Base-by-base conservation (phyloP, 2,888 invertebrate genomes). In the Therioaphis trifolii region DNA sequence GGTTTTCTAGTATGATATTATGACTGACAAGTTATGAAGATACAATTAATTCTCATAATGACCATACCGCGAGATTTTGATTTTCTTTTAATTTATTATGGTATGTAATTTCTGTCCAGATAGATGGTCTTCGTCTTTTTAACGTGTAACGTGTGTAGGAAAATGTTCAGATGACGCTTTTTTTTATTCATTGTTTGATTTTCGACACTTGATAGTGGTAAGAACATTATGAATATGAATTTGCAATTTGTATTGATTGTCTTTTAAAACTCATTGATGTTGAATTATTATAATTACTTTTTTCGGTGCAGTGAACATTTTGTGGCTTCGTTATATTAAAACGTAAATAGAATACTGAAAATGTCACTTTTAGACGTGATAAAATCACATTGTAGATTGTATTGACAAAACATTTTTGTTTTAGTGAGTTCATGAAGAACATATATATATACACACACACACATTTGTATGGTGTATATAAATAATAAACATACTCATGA, bases 291-390 rank as follows among this genome's bases (percentile, higher is more conserved):
- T 29, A 66, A 52, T 68, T 68, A 18, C 2, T 78, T 68, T 52
- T 0, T 35, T 52, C 15, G 3, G 9, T 18, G 0, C 4, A n/a
- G 9, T 27, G 18, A 27, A 27, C 4, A 27, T 55, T 0, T 52
- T 79, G 27, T 52, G 69, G 78, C 68, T 79, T 79, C 68, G n/a
- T 43, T 40, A 68, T 68, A 79, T 79, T 69, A 69, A 69, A 79
- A 79, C 68, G 7, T 9, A 79, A 55, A 12, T 40, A 18, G 24
- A 68, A 40, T 12, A 27, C n/a, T 11, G 74, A 35, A 74, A 46
- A 52, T 52, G 35, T 4, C 4, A 29, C 0, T 35, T 49, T n/a
- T 52, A 11, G 15, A 55, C 7, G 14, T 5, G 21, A 78, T 14
- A 14, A 68, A 27, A 52, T n/a, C 7, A 55, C 18, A 14, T 9